Evolutionary conservation across 2,113 vertebrate genomes (phyloP), one percentile per base, ranked within the genome.

Genomic region (Protobothrops mucrosquamatus): DNA sequence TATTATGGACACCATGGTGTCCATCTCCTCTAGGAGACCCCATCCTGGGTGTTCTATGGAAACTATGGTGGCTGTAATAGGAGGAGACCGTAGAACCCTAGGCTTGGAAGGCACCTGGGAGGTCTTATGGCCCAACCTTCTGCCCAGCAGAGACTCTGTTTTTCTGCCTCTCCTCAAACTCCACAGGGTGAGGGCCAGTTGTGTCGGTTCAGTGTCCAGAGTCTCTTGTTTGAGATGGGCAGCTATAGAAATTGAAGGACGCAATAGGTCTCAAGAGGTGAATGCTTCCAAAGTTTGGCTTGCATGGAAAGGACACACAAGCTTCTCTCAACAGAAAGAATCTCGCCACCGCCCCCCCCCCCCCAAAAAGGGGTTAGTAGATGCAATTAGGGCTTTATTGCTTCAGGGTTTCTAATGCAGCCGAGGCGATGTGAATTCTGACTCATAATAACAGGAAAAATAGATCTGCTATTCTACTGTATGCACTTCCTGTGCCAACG

Each of bases 401-500:
- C 69, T 39, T 39, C n/a, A 20, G 69, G 69, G 74, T 81, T 81
- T 81, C 7, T 34, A 43, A 51, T n/a, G 52, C 8, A 26, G 51
- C 8, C 4, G 9, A 86, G 85, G 24, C 0, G 69, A 90, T 93
- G 81, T 52, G 88, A 92, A n/a, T 43, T 89, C 88, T 93, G 95
- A 91, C 51, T 94, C 86, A 69, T 43, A 2, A 6, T 29, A 94
- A 0, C 20, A 89, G 86, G 9, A 23, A 69, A 74, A 93, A 89
- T 0, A 91, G 0, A 43, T 88, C 85, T 2, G 26, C 12, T 85
- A n/a, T 20, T 57, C 15, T 0, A 15, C 29, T 64, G 61, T 87
- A 43, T 94, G 61, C n/a, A 46, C 29, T 91, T 94, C 15, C 59
- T 56, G 8, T 94, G 88, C 26, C 59, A 69, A 85, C 4, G 2